Percentiles rank a stretch among this genome's conserved stretches.
Evolutionary conservation across 2,797 vertebrate species (phyloP).

Genomic region (Anguilla megastoma): DNA sequence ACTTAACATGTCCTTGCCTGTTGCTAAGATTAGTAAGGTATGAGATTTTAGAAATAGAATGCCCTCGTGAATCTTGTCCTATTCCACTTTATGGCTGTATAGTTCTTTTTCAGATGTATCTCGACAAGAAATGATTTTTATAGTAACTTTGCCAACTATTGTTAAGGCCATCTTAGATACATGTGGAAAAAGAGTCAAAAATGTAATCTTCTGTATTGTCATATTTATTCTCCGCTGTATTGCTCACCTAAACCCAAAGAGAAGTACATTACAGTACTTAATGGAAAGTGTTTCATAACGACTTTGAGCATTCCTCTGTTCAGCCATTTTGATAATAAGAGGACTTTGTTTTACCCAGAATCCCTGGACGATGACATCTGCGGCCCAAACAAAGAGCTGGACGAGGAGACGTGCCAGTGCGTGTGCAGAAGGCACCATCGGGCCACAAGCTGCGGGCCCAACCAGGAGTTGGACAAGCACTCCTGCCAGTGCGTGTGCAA

Average conservation of each 20-base stretch:
- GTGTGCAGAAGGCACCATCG: slow-evolving; percentile 74
- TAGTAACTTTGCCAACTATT: too few relatives aligned
- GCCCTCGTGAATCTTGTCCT: too few relatives aligned
- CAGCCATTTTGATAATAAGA: neutral
- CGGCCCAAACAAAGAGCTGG: slow-evolving; percentile 85
- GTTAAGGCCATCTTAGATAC: too few relatives aligned
- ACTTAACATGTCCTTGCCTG: neutral
- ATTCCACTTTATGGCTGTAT: too few relatives aligned
- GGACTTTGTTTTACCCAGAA: slow-evolving; percentile 59
- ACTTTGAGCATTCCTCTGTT: neutral
- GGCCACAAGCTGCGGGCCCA: slow-evolving; percentile 77
- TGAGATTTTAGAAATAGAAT: neutral
- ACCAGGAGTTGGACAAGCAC: slow-evolving; percentile 80
- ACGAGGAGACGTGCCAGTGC: slow-evolving; percentile 90
- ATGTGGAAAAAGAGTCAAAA: neutral
- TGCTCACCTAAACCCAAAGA: too few relatives aligned
- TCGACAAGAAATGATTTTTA: too few relatives aligned
- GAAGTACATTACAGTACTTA: too few relatives aligned
- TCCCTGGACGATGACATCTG: slow-evolving; percentile 77
- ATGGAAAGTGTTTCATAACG: too few relatives aligned
- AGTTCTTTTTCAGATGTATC: too few relatives aligned
- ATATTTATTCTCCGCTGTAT: neutral
- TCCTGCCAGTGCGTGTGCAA: slow-evolving; percentile 88
- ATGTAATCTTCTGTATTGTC: neutral
- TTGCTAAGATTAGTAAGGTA: neutral